These are phyloP conservation scores for Agriotes lineatus DNA, from an alignment of 2,888 invertebrate genomes.

Conservation along the genomic window DNA sequence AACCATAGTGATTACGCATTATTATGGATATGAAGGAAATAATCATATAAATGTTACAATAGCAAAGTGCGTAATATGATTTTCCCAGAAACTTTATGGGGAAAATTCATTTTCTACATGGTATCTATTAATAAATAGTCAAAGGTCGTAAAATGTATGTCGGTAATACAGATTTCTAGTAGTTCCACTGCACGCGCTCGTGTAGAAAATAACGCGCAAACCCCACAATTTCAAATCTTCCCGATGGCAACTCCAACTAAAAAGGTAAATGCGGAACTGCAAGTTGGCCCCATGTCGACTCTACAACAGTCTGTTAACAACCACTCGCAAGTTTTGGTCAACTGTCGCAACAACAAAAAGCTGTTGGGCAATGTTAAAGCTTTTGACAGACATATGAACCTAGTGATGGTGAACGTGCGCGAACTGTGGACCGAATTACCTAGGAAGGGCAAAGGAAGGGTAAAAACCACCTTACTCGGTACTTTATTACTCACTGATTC, in stretches of 20 bases:
- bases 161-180: too few relatives aligned
- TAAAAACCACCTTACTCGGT: constrained; percentile 57
- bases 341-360: constrained; percentile 97
- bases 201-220: too few relatives aligned
- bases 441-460: constrained; percentile 94
- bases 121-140: too few relatives aligned
- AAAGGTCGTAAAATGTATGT: too few relatives aligned
- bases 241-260: background rate
- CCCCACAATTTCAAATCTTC: too few relatives aligned
- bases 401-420: constrained; percentile 98
- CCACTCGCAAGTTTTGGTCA: constrained; percentile 78
- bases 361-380: constrained; percentile 94
- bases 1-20: too few relatives aligned
- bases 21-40: too few relatives aligned
- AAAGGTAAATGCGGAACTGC: constrained; percentile 43
- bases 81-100: too few relatives aligned
- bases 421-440: constrained; percentile 99
- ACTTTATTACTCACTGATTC: background rate
- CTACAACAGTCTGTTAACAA: constrained; percentile 52
- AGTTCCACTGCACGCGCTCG: too few relatives aligned
- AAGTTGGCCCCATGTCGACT: constrained; percentile 52
- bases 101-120: too few relatives aligned
- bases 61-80: too few relatives aligned
- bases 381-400: constrained; percentile 95
- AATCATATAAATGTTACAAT: too few relatives aligned